phyloP scores from a whole-genome alignment of 2,113 vertebrate species.

The Pteropus alecto region DNA sequence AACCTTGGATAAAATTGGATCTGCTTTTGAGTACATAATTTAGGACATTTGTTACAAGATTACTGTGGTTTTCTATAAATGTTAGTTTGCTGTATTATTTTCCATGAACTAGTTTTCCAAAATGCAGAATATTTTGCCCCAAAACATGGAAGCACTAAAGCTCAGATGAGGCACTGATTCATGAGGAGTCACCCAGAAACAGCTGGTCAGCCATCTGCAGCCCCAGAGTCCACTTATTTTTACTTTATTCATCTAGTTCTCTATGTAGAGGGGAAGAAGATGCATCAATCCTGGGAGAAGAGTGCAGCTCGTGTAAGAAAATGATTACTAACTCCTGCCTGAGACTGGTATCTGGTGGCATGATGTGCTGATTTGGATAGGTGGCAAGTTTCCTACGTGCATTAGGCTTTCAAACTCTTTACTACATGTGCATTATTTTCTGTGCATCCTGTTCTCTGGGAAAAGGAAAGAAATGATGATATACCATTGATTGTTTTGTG shows the following conservation, averaged over 20 bases:
- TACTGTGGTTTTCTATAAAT: constrained; percentile 82
- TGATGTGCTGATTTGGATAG: constrained; percentile 48
- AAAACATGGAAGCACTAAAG: constrained; percentile 72
- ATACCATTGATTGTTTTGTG: constrained; percentile 63
- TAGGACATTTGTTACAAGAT: constrained; percentile 81
- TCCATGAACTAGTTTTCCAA: constrained; percentile 80
- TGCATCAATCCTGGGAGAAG: constrained; percentile 61
- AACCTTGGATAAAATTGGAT: constrained; percentile 78
- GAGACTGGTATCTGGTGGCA: constrained; percentile 56
- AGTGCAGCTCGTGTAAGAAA: constrained; percentile 56
- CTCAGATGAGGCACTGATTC: constrained; percentile 76
- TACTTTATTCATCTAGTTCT: constrained; percentile 78
- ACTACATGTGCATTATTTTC: constrained; percentile 58
- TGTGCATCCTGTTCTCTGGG: constrained; percentile 61
- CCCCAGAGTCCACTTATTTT: constrained; percentile 69
- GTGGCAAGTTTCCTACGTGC: neutral
- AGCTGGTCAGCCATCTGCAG: constrained; percentile 80
- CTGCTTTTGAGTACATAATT: constrained; percentile 79
- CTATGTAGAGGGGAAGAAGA: constrained; percentile 64
- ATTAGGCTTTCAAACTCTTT: constrained; percentile 36
- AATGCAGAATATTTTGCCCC: constrained; percentile 77
- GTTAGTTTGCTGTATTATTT: constrained; percentile 79
- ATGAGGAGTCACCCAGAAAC: constrained; percentile 77
- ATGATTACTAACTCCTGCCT: constrained; percentile 54
- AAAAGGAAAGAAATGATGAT: constrained; percentile 62